These are phyloP conservation scores for Lysandra coridon DNA, from an alignment of 2,888 invertebrate genomes.

Conservation along the genomic window DNA sequence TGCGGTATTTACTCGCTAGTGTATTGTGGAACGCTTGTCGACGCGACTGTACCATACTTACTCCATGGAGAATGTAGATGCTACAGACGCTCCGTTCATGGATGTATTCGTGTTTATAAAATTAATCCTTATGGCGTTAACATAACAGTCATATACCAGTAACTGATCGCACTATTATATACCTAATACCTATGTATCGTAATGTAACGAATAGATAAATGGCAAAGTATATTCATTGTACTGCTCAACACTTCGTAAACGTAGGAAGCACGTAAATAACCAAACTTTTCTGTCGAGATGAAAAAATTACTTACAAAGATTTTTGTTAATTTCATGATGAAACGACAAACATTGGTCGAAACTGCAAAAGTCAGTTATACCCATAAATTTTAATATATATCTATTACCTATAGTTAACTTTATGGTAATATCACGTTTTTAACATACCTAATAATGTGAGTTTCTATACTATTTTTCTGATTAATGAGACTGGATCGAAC, in stretches of 20 bases:
- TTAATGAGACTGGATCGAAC: too few relatives aligned
- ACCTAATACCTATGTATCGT: neutral
- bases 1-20: slow-evolving; percentile 4
- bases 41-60: neutral
- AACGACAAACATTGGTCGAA: neutral
- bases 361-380: too few relatives aligned
- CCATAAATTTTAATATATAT: too few relatives aligned
- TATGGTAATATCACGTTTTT: too few relatives aligned
- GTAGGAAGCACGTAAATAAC: neutral
- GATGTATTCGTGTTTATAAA: neutral
- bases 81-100: neutral
- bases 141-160: neutral
- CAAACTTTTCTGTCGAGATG: neutral
- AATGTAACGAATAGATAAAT: neutral
- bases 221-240: neutral
- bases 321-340: neutral
- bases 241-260: neutral
- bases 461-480: too few relatives aligned
- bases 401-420: too few relatives aligned
- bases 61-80: neutral
- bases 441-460: too few relatives aligned
- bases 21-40: slow-evolving; percentile 14
- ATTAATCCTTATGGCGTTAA: neutral
- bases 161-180: neutral
- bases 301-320: neutral